Conservation (phyloP, 2,113 vertebrate species). For the Istiophorus platypterus region DNA sequence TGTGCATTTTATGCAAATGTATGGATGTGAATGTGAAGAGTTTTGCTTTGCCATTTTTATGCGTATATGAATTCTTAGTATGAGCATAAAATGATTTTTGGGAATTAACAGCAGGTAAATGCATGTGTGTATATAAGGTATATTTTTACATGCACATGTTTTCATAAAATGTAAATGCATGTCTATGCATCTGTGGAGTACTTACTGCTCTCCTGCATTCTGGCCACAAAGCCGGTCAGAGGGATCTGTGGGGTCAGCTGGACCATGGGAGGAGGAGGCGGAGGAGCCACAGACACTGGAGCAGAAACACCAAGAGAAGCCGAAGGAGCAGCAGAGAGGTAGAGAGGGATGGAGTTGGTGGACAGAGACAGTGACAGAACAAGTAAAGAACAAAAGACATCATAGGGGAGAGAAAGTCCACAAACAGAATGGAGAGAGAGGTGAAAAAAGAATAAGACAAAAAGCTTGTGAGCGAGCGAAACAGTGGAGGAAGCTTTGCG, state of each 20-base stretch:
- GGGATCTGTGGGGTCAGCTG: slow-evolving; percentile 99
- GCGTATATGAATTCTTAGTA: not conserved
- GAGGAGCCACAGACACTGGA: slow-evolving; percentile 97
- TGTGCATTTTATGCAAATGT: not conserved
- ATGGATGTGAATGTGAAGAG: not conserved
- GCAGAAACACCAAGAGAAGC: slow-evolving; percentile 80
- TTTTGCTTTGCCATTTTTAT: not conserved
- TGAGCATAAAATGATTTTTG: not conserved
- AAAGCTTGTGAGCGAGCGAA: slow-evolving; percentile 55
- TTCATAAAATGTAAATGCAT: not conserved
- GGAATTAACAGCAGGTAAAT: not conserved
- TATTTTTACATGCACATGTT: not conserved
- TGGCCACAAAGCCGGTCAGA: slow-evolving; percentile 99
- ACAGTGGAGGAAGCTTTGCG: slow-evolving; percentile 43
- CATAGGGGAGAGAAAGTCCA: slow-evolving; percentile 14
- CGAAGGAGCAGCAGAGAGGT: slow-evolving; percentile 42
- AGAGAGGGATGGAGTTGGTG: slow-evolving; percentile 48
- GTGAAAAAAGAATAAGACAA: slow-evolving; percentile 14
- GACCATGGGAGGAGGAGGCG: slow-evolving; percentile 97
- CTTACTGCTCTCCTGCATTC: slow-evolving; percentile 99
- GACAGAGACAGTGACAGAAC: slow-evolving; percentile 35
- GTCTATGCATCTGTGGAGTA: slow-evolving; percentile 67
- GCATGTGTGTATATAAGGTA: not conserved
- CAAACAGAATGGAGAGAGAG: not conserved
- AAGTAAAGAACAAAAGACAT: slow-evolving; percentile 17